phyloP scores from a whole-genome alignment of 2,888 invertebrate genomes.

The Brenthis hecate region DNA sequence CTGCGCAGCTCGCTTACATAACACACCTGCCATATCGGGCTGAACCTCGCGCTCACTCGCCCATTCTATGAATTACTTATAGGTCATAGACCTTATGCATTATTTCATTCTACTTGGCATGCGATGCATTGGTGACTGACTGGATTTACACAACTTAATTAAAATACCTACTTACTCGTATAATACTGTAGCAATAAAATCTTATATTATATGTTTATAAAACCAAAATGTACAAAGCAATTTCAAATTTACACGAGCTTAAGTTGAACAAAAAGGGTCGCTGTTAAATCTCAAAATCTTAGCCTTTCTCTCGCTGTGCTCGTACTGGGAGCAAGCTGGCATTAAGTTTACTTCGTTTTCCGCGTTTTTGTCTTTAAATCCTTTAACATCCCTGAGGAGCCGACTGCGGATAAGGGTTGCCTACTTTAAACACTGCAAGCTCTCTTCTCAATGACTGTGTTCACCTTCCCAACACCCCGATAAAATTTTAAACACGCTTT shows the following conservation, averaged over 20 bases:
- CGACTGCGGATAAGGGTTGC: slow-evolving; percentile 58
- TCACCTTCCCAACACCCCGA: slow-evolving; percentile 50
- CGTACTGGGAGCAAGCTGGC: slow-evolving; percentile 46
- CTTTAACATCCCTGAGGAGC: slow-evolving; percentile 57
- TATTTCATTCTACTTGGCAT: slow-evolving; percentile 64
- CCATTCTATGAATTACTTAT: slow-evolving; percentile 80
- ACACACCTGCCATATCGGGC: slow-evolving; percentile 81
- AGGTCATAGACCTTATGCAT: slow-evolving; percentile 77
- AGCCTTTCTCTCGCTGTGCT: slow-evolving; percentile 47
- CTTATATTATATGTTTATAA: slow-evolving; percentile 5
- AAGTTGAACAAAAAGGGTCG: slow-evolving; percentile 11
- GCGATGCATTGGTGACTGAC: slow-evolving; percentile 55
- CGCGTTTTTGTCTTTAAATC: slow-evolving; percentile 52
- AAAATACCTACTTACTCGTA: slow-evolving; percentile 27
- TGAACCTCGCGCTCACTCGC: slow-evolving; percentile 76
- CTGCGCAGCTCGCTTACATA: slow-evolving; percentile 73
- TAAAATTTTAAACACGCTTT: slow-evolving; percentile 63
- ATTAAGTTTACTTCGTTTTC: slow-evolving; percentile 49
- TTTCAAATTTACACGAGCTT: neutral
- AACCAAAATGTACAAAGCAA: neutral
- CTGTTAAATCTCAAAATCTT: slow-evolving; percentile 53
- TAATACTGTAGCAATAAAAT: neutral
- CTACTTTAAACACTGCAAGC: slow-evolving; percentile 64
- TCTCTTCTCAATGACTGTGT: slow-evolving; percentile 55
- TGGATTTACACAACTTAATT: slow-evolving; percentile 43